Percentiles rank a stretch among this genome's conserved stretches.
phyloP scores from a whole-genome alignment of 2,888 invertebrate genomes.

The Ecdyonurus torrentis region DNA sequence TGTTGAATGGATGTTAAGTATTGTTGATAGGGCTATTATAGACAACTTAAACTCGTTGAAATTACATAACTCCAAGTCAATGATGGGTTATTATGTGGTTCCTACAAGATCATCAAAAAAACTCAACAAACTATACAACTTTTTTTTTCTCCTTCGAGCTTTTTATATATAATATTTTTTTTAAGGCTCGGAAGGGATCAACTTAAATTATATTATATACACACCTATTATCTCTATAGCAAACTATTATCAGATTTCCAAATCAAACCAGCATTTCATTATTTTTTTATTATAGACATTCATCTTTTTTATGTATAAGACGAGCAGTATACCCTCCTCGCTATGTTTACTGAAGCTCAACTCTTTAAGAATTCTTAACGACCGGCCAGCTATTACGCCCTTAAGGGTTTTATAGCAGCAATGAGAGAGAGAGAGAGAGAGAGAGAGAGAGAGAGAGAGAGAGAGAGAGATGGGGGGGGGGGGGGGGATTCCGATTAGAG shows the following conservation, averaged over 20 bases:
- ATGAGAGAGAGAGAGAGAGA: not conserved
- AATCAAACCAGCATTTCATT: not conserved
- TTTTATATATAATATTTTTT: too few species aligned
- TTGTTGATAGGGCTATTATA: slow-evolving; percentile 3
- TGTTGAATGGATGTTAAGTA: not conserved
- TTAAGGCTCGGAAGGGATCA: not conserved
- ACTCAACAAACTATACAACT: not conserved
- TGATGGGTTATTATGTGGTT: not conserved
- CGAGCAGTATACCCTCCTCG: not conserved
- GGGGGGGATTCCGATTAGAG: too few species aligned
- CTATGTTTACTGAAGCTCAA: not conserved
- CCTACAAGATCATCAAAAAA: not conserved
- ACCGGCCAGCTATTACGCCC: not conserved
- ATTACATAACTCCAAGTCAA: slow-evolving; percentile 1
- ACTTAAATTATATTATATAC: not conserved
- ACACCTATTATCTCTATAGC: not conserved
- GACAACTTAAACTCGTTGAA: slow-evolving; percentile 1
- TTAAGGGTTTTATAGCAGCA: not conserved
- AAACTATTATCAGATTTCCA: not conserved
- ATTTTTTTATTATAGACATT: not conserved
- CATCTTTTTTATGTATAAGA: too few species aligned
- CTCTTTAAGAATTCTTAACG: not conserved
- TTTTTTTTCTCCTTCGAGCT: too few species aligned
- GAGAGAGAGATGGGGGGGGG: not conserved
- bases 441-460: not conserved